These are phyloP conservation scores for Microctenopoma steveboyesi DNA, from an alignment of 2,797 vertebrate genomes.

Conservation along the genomic window DNA sequence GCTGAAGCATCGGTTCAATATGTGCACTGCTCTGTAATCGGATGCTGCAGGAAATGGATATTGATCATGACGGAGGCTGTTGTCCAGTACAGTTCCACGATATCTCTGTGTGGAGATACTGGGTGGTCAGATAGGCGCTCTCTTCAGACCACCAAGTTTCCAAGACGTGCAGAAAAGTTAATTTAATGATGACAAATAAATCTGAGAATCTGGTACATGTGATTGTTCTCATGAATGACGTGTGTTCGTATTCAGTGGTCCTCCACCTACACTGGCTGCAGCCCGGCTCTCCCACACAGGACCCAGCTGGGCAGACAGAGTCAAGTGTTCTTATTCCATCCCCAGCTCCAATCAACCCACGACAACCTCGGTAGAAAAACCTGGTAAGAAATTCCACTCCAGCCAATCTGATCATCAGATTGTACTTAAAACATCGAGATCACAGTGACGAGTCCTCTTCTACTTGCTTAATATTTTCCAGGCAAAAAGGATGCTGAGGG, in stretches of 20 bases:
- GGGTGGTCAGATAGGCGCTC: conserved; percentile 37
- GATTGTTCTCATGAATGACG: conserved; percentile 24
- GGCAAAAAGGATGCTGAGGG: conserved; percentile 94
- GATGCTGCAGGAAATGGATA: conserved; percentile 84
- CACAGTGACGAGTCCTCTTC: background rate
- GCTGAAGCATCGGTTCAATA: conserved; percentile 84
- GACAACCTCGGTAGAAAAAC: conserved; percentile 79
- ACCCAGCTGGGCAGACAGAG: conserved; percentile 96
- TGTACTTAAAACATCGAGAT: conserved; percentile 1
- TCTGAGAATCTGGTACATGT: conserved; percentile 4
- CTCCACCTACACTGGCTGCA: conserved; percentile 84
- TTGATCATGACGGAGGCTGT: conserved; percentile 77
- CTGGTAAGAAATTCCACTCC: conserved; percentile 67
- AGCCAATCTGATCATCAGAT: background rate
- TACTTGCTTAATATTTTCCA: conserved; percentile 50
- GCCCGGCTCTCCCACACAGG: conserved; percentile 89
- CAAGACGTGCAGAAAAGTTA: conserved; percentile 13
- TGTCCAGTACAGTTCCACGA: conserved; percentile 57
- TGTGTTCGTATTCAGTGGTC: conserved; percentile 80
- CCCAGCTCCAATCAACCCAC: conserved; percentile 68
- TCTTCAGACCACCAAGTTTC: conserved; percentile 29
- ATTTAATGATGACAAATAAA: conserved; percentile 16
- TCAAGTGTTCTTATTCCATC: conserved; percentile 89
- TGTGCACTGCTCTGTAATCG: conserved; percentile 80
- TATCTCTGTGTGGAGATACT: conserved; percentile 55